Evolutionary conservation across 2,888 invertebrate genomes (phyloP).

Genomic region (Amblyjoppa proteus): DNA sequence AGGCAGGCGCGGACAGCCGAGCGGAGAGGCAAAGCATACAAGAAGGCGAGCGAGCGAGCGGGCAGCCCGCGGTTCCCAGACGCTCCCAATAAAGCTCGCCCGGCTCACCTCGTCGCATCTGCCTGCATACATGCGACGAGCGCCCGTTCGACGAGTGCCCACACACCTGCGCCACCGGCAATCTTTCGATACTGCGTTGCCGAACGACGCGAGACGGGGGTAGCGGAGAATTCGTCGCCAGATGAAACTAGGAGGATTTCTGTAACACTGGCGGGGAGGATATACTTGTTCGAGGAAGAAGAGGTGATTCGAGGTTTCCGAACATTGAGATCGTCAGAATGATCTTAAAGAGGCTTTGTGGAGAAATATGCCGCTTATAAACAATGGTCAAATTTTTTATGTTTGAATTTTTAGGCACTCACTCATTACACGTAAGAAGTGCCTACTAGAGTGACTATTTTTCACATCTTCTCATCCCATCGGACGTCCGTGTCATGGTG

Average conservation of each 20-base stretch:
- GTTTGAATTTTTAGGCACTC: no score
- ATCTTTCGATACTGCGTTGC: background rate
- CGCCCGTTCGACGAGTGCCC: conserved; percentile 1
- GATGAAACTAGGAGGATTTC: background rate
- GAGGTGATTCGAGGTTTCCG: no score
- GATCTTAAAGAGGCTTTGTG: no score
- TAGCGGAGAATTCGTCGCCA: background rate
- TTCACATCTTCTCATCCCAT: no score
- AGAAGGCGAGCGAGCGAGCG: conserved; percentile 11
- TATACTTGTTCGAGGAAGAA: no score
- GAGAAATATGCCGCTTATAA: no score
- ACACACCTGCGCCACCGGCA: conserved; percentile 12
- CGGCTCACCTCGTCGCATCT: conserved; percentile 73
- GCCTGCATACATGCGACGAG: conserved; percentile 53
- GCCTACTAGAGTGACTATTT: no score
- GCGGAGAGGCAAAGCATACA: conserved; percentile 31
- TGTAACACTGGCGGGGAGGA: no score
- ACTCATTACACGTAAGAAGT: no score
- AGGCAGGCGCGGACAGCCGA: conserved; percentile 35
- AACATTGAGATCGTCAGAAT: no score
- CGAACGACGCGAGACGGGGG: background rate
- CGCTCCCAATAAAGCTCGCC: conserved; percentile 79
- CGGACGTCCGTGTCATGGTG: no score
- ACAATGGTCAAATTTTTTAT: no score
- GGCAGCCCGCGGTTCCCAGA: conserved; percentile 69